Base-by-base conservation (phyloP, 2,113 vertebrate species). In the Pipa parva region DNA sequence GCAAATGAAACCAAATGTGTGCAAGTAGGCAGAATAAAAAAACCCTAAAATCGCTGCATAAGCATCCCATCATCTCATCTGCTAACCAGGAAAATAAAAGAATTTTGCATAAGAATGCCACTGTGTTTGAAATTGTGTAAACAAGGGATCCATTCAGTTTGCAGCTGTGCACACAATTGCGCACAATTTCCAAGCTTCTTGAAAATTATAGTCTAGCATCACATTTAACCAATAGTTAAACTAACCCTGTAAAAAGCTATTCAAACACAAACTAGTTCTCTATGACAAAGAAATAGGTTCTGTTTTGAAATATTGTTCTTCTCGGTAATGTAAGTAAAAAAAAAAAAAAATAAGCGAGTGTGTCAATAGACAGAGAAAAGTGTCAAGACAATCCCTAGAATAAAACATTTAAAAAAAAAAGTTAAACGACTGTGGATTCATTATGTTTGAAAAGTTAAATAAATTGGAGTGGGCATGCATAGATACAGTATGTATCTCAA, bases 121-220 rank as follows among this genome's bases (percentile, higher is more conserved):
- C n/a, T 50, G 55, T 37, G 20, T 20, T 49, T 13, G 21, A 67
- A 58, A 59, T 58, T 59, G 7, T 18, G 42, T 15, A 24, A 50
- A 59, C 55, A 51, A 25, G 54, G 28, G 64, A 68, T 59, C n/a
- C 28, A 68, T 68, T 68, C 55, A 59, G 9, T 50, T 49, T 68
- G 55, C 64, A 68, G 64, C 55, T 68, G 55, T 68, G 52, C 63
- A 65, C 63, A 56, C 18, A 26, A 54, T 63, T 63, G 33, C 50
- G 25, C 46, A 64, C 6, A 31, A 18, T 45, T n/a, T 36, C 24
- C 10, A n/a, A 65, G 51, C 37, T 56, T 9, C 51, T 29, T 21
- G 39, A 11, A 65, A 65, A 56, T 56, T 56, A 65, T 65, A 39
- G 52, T 13, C 36, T 33, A 65, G 28, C 36, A 7, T 18, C 42